These are phyloP conservation scores for Gonatopus flavifemur DNA, from an alignment of 1,140 invertebrate species.

Conservation along the genomic window DNA sequence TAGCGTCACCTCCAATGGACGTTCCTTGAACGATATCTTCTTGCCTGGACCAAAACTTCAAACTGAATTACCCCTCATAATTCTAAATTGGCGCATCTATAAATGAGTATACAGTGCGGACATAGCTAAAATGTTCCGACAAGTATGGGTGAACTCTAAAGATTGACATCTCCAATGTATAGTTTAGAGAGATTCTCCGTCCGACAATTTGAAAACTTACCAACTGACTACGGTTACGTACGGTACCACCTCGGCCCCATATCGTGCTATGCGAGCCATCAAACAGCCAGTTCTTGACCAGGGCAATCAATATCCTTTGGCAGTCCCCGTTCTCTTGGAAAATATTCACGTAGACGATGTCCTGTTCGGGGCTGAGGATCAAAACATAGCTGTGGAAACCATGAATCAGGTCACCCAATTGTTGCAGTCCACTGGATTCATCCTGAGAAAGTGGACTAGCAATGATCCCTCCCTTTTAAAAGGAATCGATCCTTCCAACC, in stretches of 20 bases:
- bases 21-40: constrained; percentile 1
- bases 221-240: background rate
- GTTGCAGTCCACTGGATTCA: background rate
- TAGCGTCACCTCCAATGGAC: too few species aligned
- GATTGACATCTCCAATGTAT: background rate
- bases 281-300: background rate
- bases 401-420: background rate
- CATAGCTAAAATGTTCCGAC: constrained; percentile 2
- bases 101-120: background rate
- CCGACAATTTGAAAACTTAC: background rate
- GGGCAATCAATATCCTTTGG: background rate
- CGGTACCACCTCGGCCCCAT: constrained; percentile 1
- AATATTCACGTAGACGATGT: constrained; percentile 2
- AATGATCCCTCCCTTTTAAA: background rate
- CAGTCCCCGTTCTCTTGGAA: background rate
- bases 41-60: background rate
- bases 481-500: background rate
- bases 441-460: background rate
- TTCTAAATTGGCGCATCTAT: background rate
- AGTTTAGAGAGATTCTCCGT: background rate
- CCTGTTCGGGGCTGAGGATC: background rate
- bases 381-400: background rate
- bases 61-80: background rate
- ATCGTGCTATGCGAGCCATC: background rate
- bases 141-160: background rate